A percentile compares a stretch with the other conserved stretches of the same genome.
These are phyloP conservation scores for Rynchops niger DNA, from an alignment of 2,113 vertebrate genomes.

Conservation along the genomic window DNA sequence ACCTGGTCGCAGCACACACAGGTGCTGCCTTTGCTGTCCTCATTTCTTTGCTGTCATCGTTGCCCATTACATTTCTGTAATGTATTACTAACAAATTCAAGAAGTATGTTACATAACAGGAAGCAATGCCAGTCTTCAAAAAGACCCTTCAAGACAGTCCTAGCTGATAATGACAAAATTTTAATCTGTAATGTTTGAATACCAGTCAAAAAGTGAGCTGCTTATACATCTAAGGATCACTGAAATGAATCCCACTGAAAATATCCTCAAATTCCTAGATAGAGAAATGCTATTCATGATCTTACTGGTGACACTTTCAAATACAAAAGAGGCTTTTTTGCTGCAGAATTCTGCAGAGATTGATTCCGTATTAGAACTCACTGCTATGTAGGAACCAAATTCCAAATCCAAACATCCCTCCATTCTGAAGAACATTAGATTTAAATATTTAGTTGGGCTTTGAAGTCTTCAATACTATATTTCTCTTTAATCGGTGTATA, in stretches of 20 bases:
- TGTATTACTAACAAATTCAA: neutral
- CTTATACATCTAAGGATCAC: neutral
- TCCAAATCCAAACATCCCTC: neutral
- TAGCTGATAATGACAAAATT: neutral
- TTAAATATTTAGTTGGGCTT: neutral
- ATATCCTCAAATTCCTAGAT: neutral
- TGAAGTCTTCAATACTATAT: neutral
- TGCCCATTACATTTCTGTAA: neutral
- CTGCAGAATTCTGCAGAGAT: neutral
- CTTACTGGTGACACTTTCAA: neutral
- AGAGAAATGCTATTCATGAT: neutral
- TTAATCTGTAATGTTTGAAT: neutral
- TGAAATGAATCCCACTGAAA: neutral
- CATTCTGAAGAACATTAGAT: neutral
- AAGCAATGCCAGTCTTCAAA: neutral
- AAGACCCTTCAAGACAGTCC: neutral
- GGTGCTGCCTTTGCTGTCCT: too few species aligned
- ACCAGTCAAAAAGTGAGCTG: neutral
- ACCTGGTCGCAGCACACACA: too few species aligned
- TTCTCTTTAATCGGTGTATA: neutral
- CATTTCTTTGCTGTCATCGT: too few species aligned
- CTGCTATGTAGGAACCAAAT: neutral
- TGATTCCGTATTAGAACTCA: neutral
- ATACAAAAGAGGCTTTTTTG: neutral
- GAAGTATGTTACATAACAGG: neutral